Base-by-base conservation (phyloP, 2,888 invertebrate genomes). In the Heliothis peltigera region DNA sequence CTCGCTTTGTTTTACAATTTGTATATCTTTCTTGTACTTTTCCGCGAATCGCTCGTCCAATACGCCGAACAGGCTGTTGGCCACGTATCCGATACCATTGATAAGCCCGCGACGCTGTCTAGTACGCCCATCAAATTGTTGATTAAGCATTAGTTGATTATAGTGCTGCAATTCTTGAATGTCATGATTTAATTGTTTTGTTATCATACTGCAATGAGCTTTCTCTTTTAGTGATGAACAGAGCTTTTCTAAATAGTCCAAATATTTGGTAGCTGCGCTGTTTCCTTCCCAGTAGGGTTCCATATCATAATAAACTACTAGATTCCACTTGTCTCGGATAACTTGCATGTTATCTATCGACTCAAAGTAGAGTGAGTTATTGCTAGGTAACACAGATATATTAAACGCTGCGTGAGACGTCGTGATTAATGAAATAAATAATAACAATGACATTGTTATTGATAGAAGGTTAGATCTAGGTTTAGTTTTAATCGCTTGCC, bases 91-190 rank as follows among this genome's bases (percentile, higher is more conserved):
- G n/a, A 59, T 32, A 28, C 49, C 58, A 12, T 58, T 51, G 17
- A 58, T 51, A 2, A 58, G 49, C 3, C 57, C 49, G 42, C 57
- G 57, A 49, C 57, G 57, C 12, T 58, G 58, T 58, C 49, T 58
- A 43, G 49, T 6, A 19, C 19, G 57, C 19, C 15, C 19, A n/a
- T 49, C 19, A 42, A 49, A 58, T 0, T 49, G 57, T 12, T 58
- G 49, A n/a, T 39, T 51, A 35, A 51, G 18, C 35, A 51, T 35
- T 7, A 51, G 21, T n/a, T 19, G 51, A 8, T 51, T 51, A 15
- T 51, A 28, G 5, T 6, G 42, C 10, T 25, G 15, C n/a, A 43
- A 25, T 58, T 15, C 43, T 12, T 25, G 25, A 15, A 18, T 25
- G 12, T 55, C 44, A 10, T 46, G 55, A 10, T 53, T 21, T 53